phyloP scores from a whole-genome alignment of 2,113 vertebrate genomes.

The Ptyas mucosa region DNA sequence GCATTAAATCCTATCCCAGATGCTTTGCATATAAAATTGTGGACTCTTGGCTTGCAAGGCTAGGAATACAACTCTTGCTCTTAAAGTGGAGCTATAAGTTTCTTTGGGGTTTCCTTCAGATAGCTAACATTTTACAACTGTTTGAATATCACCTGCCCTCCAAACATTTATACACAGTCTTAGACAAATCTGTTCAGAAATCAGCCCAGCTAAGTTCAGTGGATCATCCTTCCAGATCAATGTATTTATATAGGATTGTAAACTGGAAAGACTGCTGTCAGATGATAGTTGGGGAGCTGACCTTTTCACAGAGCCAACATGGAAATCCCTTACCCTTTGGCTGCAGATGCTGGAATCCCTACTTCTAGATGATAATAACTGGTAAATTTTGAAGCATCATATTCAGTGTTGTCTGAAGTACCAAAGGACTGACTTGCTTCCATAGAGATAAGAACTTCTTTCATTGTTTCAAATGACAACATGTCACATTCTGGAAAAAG shows the following conservation, averaged over 20 bases:
- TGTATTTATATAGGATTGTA: not conserved
- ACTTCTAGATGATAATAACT: not conserved
- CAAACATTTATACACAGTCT: not conserved
- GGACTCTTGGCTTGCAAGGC: not conserved
- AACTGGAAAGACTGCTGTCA: not conserved
- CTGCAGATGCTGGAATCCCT: not conserved
- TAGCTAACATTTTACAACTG: not conserved
- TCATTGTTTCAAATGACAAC: not conserved
- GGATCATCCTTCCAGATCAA: not conserved
- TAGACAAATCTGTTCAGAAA: not conserved
- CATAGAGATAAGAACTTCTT: not conserved
- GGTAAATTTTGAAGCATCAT: not conserved
- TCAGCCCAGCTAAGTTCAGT: not conserved
- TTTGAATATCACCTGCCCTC: not conserved
- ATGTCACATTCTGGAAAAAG: not conserved
- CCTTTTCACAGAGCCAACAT: not conserved
- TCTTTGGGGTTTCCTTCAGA: not conserved
- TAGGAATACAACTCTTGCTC: not conserved
- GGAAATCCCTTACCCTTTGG: not conserved
- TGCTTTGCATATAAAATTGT: not conserved
- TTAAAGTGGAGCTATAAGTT: not conserved
- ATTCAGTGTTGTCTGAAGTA: not conserved
- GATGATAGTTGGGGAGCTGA: not conserved
- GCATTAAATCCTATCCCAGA: not conserved
- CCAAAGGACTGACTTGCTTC: not conserved